Percentiles rank a stretch among this genome's conserved stretches.
Conservation (phyloP, 2,797 vertebrate species). For the Amblyraja radiata region DNA sequence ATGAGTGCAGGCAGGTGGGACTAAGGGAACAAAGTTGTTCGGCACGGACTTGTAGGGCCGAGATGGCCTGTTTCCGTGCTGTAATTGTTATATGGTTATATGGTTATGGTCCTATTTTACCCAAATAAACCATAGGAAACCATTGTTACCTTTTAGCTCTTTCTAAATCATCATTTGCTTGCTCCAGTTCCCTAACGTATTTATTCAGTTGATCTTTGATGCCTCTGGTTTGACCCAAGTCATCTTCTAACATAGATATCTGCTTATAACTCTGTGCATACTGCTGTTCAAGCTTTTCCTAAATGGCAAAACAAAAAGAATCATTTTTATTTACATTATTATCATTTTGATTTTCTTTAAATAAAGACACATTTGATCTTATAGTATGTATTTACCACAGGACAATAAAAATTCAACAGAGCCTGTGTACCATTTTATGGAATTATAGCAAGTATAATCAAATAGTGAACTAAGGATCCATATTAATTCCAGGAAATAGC, state of each 20-base stretch:
- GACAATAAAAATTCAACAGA: not conserved
- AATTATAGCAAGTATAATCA: not conserved
- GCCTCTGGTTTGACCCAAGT: constrained; percentile 84
- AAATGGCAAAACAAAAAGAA: constrained; percentile 19
- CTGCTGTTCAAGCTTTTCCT: constrained; percentile 96
- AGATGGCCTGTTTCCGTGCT: too few relatives aligned
- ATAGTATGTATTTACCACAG: not conserved
- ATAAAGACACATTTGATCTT: not conserved
- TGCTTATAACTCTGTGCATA: constrained; percentile 95
- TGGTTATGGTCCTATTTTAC: not conserved
- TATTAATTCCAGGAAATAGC: not conserved
- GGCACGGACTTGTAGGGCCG: too few relatives aligned
- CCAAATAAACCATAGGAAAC: not conserved
- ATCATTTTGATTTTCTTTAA: not conserved
- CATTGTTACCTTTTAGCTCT: constrained; percentile 80
- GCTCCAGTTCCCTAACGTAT: constrained; percentile 91
- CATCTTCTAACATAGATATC: constrained; percentile 84
- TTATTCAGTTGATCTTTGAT: constrained; percentile 96
- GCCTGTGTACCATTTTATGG: not conserved
- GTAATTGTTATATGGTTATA: too few relatives aligned
- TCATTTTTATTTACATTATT: not conserved
- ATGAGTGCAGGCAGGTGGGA: too few relatives aligned
- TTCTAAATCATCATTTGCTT: constrained; percentile 95
- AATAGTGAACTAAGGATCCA: not conserved
- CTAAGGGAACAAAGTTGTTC: too few relatives aligned